Conservation (phyloP, 1,140 invertebrate species). For the Diabrotica undecimpunctata region DNA sequence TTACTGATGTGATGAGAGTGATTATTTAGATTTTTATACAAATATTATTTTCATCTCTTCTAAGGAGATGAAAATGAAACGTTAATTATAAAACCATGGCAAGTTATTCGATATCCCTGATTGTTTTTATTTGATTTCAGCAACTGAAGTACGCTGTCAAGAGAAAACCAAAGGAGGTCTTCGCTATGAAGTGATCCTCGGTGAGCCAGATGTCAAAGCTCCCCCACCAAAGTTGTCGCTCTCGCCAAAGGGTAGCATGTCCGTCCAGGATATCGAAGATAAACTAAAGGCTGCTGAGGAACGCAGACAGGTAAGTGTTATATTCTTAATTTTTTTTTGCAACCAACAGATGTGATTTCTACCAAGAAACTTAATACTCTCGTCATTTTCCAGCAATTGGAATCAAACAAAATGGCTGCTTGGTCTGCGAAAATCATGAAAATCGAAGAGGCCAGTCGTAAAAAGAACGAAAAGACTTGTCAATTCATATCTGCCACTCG, state of each 20-base stretch:
- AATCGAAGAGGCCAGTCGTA: constrained; percentile 85
- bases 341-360: too few species aligned
- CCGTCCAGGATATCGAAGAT: constrained; percentile 81
- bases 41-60: too few species aligned
- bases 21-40: too few species aligned
- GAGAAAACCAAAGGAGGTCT: constrained; percentile 85
- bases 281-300: constrained; percentile 90
- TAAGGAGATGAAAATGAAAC: too few species aligned
- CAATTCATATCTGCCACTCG: constrained; percentile 80
- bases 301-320: constrained; percentile 68
- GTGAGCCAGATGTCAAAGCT: constrained; percentile 81
- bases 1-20: too few species aligned
- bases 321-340: background rate
- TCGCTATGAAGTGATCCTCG: constrained; percentile 89
- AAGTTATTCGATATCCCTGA: too few species aligned
- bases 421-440: constrained; percentile 77
- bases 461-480: constrained; percentile 80
- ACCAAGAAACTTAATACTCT: background rate
- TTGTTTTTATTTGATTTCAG: constrained; percentile 49
- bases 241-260: constrained; percentile 61
- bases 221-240: constrained; percentile 62
- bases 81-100: too few species aligned
- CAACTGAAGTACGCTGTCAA: constrained; percentile 83
- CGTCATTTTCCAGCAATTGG: constrained; percentile 64
- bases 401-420: constrained; percentile 77